A percentile compares a stretch with the other conserved stretches of the same genome.
Conservation (phyloP, 2,888 invertebrate genomes). For the Amphipyra tragopoginis region DNA sequence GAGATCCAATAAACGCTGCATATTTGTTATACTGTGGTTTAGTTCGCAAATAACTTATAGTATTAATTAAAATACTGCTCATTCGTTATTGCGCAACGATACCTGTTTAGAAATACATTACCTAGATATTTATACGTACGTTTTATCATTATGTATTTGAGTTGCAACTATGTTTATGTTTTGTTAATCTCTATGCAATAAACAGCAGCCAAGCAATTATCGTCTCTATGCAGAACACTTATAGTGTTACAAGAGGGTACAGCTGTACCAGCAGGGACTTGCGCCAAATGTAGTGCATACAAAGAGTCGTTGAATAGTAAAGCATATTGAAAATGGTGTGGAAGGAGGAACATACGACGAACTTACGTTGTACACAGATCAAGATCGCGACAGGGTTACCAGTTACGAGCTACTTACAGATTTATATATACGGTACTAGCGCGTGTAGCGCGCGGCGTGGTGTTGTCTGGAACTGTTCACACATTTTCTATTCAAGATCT, state of each 20-base stretch:
- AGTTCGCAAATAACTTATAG: not conserved
- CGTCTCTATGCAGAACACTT: not conserved
- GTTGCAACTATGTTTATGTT: not conserved
- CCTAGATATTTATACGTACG: not conserved
- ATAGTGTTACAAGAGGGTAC: not conserved
- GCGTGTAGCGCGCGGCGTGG: too few relatives aligned
- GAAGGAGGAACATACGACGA: not conserved
- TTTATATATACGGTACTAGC: too few relatives aligned
- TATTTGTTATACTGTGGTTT: conserved; percentile 1
- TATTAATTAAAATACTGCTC: not conserved
- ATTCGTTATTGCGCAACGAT: not conserved
- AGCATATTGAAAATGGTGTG: not conserved
- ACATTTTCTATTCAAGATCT: too few relatives aligned
- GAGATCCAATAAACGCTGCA: not conserved
- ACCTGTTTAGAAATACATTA: not conserved
- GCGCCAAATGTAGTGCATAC: not conserved
- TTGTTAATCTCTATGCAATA: not conserved
- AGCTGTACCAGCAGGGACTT: not conserved
- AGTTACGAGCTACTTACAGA: too few relatives aligned
- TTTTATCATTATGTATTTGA: not conserved
- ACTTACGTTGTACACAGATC: not conserved
- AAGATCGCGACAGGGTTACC: not conserved
- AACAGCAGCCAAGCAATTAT: not conserved
- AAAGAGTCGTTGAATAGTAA: not conserved
- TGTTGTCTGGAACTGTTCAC: too few relatives aligned